phyloP scores from a whole-genome alignment of 2,888 invertebrate genomes.

The Smittia sp. region DNA sequence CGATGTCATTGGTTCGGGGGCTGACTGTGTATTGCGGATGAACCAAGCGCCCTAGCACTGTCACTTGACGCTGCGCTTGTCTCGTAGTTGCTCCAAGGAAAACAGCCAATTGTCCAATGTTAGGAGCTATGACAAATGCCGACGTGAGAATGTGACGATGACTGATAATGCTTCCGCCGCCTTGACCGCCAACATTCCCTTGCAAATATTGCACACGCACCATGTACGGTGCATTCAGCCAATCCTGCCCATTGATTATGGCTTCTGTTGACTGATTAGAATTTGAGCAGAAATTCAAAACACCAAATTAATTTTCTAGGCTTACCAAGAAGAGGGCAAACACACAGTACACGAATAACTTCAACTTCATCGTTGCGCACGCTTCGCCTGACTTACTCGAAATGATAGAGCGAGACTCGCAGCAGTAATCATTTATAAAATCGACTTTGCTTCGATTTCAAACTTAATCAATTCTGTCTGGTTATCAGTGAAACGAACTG shows the following conservation, averaged over 20 bases:
- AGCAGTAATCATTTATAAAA: no score
- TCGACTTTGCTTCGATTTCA: no score
- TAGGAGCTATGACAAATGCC: neutral
- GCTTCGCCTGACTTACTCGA: neutral
- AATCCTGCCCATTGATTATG: neutral
- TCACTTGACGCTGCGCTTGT: neutral
- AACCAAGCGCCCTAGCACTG: neutral
- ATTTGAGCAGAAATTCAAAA: neutral
- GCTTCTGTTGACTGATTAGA: neutral
- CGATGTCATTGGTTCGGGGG: slow-evolving; percentile 24
- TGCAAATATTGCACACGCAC: neutral
- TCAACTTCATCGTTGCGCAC: neutral
- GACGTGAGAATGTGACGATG: slow-evolving; percentile 22
- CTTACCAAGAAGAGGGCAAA: neutral
- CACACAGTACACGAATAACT: neutral
- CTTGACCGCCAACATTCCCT: neutral
- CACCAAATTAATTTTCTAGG: neutral
- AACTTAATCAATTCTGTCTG: no score
- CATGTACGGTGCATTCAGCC: neutral
- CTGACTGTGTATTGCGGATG: neutral
- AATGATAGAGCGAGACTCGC: no score
- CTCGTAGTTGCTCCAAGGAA: neutral
- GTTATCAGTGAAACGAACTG: no score
- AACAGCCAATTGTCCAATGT: neutral
- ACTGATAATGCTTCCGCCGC: slow-evolving; percentile 19